Base-by-base conservation (phyloP, 2,888 invertebrate species). In the Brenthis daphne region DNA sequence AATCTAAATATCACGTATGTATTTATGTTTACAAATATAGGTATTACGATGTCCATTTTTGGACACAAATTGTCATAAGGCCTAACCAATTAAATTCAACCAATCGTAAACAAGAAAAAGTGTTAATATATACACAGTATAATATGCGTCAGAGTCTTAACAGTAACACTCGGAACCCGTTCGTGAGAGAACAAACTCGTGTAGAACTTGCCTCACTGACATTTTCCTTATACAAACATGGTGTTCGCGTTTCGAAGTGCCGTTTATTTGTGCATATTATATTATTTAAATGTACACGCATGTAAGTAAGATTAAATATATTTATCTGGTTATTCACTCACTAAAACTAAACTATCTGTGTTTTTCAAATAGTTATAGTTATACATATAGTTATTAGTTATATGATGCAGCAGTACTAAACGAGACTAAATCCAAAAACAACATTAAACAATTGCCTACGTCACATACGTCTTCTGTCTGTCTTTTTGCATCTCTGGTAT, bases 81-180 rank as follows among this genome's bases (percentile, higher is more conserved):
- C 37, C 37, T 43, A 43, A 8, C 37, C 37, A 43, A 43, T 43
- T 43, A 11, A 43, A 43, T 11, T 43, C 37, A 11, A 43, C 37
- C 37, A 43, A 43, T 43, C 11, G 37, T 43, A 43, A 1, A 43
- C 37, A 43, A 43, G 37, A 43, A 43, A 29, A 43, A 43, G 8
- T 43, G 37, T 43, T 11, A 43, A 43, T 43, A 43, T 11, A 37
- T 37, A 37, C 37, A 37, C 8, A 37, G 0, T 60, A 60, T 50
- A 60, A 60, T 33, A 50, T 60, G 60, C 60, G 50, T 11, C 11
- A 60, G 29, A 48, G 50, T 16, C 20, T 48, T 6, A 60, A n/a
- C 60, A 60, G n/a, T 60, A 60, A 29, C 60, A 60, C n/a, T 60
- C 33, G 50, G 16, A 60, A 60, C 60, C 50, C 60, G 60, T 60